Evolutionary conservation across 2,113 vertebrate species (phyloP), one percentile per base, ranked within the genome.

Genomic region (Saimiri boliviensis): DNA sequence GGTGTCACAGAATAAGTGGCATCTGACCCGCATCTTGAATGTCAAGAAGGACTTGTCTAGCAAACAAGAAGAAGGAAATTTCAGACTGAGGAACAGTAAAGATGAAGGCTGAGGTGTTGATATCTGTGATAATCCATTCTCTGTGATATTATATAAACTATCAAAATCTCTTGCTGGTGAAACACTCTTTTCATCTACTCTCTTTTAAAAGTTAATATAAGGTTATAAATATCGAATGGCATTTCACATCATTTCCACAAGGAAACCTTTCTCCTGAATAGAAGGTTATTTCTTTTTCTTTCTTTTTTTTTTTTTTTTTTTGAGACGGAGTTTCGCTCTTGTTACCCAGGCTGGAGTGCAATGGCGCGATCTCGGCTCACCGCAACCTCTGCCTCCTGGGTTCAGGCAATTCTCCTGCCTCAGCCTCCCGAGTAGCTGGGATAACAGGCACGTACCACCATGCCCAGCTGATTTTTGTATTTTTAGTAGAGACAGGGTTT

Each of bases 171-270:
- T 60, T 81, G 12, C 27, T 47, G 52, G 80, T 92, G 35, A 79
- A 94, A 56, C 8, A 74, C 13, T 71, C 47, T 85, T 93, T 68
- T 14, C 30, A 87, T 19, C 45, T 6, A 54, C 19, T 54, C 10
- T 76, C 27, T 86, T 71, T 71, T 96, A 73, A 93, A 47, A 97
- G 86, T 86, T 71, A 77, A n/a, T 30, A 40, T 54, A 63, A 90
- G 45, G 32, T 25, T 40, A 49, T 66, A 86, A 91, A 76, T 17
- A 82, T 66, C 37, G 82, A 68, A 93, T 37, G 14, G 27, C 58
- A 77, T 77, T 91, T 77, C 19, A 71, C 47, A 74, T 82, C 21
- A 47, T 91, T 71, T 14, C 56, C 45, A 92, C 35, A 54, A 32
- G 9, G 52, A 88, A 87, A 58, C 54, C 25, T 76, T 86, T 95